Conservation (phyloP, 2,888 invertebrate genomes). For the Amaurobius ferox region DNA sequence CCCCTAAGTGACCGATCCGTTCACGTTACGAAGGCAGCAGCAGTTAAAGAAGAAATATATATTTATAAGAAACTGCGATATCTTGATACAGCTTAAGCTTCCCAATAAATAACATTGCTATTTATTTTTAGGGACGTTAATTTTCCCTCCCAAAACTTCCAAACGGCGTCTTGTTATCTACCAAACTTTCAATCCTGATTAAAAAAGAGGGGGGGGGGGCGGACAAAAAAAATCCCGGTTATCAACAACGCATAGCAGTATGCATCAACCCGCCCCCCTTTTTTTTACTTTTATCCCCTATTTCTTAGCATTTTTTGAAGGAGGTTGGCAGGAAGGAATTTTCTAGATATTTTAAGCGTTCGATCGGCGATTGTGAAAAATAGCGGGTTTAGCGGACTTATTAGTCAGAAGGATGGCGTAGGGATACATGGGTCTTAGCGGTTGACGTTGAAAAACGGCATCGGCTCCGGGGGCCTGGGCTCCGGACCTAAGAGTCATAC, state of each 20-base stretch:
- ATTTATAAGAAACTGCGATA: constrained; percentile 38
- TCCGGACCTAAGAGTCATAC: constrained; percentile 53
- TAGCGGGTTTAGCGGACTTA: constrained; percentile 69
- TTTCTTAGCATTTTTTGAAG: constrained; percentile 21
- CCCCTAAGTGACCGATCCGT: constrained; percentile 63
- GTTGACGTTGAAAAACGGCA: constrained; percentile 63
- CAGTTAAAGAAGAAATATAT: constrained; percentile 9
- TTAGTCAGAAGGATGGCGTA: constrained; percentile 65
- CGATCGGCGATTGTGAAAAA: constrained; percentile 67
- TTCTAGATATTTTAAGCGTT: constrained; percentile 67
- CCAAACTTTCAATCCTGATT: constrained; percentile 67
- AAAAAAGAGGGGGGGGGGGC: constrained; percentile 21
- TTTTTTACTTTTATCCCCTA: constrained; percentile 13
- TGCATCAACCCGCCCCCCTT: constrained; percentile 47
- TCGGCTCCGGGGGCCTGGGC: constrained; percentile 35
- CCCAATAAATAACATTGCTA: constrained; percentile 63
- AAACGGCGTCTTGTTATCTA: constrained; percentile 64
- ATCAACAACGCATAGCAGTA: constrained; percentile 65
- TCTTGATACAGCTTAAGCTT: constrained; percentile 67
- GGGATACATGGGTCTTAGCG: constrained; percentile 58
- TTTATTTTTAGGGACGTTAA: constrained; percentile 56
- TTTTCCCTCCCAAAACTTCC: constrained; percentile 37
- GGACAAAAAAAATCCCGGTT: constrained; percentile 42
- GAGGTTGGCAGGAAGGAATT: constrained; percentile 14
- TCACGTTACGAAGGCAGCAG: not conserved